A percentile compares a stretch with the other conserved stretches of the same genome.
phyloP scores from a whole-genome alignment of 2,888 invertebrate genomes.

The Ophioninae sp. region DNA sequence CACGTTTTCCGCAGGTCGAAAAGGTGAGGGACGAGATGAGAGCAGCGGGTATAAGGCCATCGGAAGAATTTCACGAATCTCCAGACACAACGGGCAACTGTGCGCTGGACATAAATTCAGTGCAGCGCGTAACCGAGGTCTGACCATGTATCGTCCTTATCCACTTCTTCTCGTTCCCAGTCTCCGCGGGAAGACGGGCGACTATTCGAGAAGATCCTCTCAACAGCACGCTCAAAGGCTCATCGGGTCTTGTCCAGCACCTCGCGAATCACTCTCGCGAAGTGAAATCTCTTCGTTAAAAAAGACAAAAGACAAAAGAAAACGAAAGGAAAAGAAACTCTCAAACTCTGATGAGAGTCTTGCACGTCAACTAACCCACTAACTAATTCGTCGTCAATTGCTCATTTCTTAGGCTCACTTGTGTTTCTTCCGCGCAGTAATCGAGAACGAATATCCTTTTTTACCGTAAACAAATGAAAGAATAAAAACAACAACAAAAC shows the following conservation, averaged over 20 bases:
- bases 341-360: slow-evolving; percentile 17
- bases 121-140: slow-evolving; percentile 75
- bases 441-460: slow-evolving; percentile 12
- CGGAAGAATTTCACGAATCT: slow-evolving; percentile 84
- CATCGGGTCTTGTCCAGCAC: slow-evolving; percentile 9
- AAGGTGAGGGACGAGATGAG: slow-evolving; percentile 85
- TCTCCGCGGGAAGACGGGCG: slow-evolving; percentile 5
- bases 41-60: slow-evolving; percentile 84
- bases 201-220: slow-evolving; percentile 18
- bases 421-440: slow-evolving; percentile 12
- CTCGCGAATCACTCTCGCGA: slow-evolving; percentile 23
- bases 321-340: not conserved
- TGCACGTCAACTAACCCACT: slow-evolving; percentile 20
- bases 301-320: slow-evolving; percentile 18
- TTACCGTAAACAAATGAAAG: slow-evolving; percentile 14
- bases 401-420: slow-evolving; percentile 2
- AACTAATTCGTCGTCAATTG: slow-evolving; percentile 44
- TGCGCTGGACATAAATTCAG: slow-evolving; percentile 81
- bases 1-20: slow-evolving; percentile 77
- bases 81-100: slow-evolving; percentile 84
- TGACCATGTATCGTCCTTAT: slow-evolving; percentile 65
- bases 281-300: slow-evolving; percentile 19
- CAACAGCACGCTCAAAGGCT: slow-evolving; percentile 38
- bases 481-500: slow-evolving; percentile 4
- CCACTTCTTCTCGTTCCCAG: slow-evolving; percentile 26